Percentiles rank a stretch among this genome's conserved stretches.
phyloP scores from a whole-genome alignment of 2,797 vertebrate genomes.

The Ctenosaura bakeri region DNA sequence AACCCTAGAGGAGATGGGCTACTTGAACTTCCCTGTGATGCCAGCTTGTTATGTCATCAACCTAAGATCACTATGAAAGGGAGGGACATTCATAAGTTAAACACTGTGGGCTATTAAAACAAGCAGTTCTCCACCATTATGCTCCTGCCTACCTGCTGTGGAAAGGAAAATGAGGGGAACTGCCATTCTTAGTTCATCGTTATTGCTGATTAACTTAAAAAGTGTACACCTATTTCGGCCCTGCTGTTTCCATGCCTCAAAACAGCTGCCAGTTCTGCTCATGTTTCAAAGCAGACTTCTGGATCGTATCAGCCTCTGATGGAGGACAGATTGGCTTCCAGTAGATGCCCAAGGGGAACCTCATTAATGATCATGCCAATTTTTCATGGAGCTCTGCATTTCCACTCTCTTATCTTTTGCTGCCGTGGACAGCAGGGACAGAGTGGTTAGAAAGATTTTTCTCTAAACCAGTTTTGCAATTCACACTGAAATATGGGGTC shows the following conservation, averaged over 20 bases:
- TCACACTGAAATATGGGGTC: not conserved
- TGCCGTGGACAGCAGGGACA: not conserved
- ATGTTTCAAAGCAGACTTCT: conserved; percentile 51
- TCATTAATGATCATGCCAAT: conserved; percentile 65
- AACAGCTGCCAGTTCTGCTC: conserved; percentile 64
- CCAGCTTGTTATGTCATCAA: not conserved
- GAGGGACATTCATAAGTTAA: conserved; percentile 40
- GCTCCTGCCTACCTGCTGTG: conserved; percentile 47
- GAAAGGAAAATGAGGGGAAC: conserved; percentile 36
- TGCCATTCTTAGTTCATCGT: conserved; percentile 62
- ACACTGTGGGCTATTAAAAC: not conserved
- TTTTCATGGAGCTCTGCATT: conserved; percentile 51
- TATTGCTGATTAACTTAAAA: conserved; percentile 49
- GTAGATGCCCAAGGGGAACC: conserved; percentile 55
- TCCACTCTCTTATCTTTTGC: conserved; percentile 44
- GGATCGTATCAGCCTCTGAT: conserved; percentile 55
- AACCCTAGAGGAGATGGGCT: not conserved
- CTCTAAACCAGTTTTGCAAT: not conserved
- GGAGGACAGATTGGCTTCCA: conserved; percentile 53
- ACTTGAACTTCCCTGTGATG: not conserved
- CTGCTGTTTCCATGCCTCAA: conserved; percentile 62
- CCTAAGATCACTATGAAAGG: not conserved
- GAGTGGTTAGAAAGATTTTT: not conserved
- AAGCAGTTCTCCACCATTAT: conserved; percentile 33
- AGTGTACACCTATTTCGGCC: conserved; percentile 50